Base-by-base conservation (phyloP, 2,113 vertebrate genomes). In the Poeciliopsis retropinna region DNA sequence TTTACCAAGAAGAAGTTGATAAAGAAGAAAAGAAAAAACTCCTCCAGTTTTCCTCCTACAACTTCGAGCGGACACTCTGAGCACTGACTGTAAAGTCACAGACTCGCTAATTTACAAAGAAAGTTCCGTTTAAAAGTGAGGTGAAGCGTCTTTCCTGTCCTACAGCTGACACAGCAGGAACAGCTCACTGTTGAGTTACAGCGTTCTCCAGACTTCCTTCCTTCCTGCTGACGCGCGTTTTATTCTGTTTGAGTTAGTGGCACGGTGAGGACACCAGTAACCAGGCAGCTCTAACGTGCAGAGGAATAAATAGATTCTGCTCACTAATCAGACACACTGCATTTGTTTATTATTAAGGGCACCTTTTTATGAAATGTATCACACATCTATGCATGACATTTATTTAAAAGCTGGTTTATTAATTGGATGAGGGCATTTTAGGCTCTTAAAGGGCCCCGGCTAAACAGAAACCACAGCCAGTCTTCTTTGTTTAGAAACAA, bases 101-200 rank as follows among this genome's bases (percentile, higher is more conserved):
- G 51, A 67, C 66, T 5, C 5, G 1, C 44, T 17, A 2, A 47
- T 22, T 47, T 17, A 4, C 15, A 2, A 19, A 47, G 17, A 17
- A 17, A 47, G 14, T 47, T 47, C 44, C 1, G 44, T 19, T 47
- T 19, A 19, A 47, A 47, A 47, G 17, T 5, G 14, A 47, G 5
- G 44, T 5, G 44, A 6, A 19, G 44, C 5, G 63, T 17, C 29
- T 30, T 29, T 34, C 22, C 31, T 22, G 25, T 37, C 17, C 44
- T 47, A 5, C 19, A 22, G 77, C 84, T 81, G 82, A 81, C 17
- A 5, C 6, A 27, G 63, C 25, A 75, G 51, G 75, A 82, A 78
- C 4, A 65, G 31, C 60, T 60, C 44, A 60, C 64, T 41, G 39
- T 41, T 41, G 39, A 14, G 39, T 41, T 41, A 41, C 1, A 3